Percentiles rank a stretch among this genome's conserved stretches.
Evolutionary conservation across 2,113 vertebrate genomes (phyloP).

Genomic region (Nesoenas mayeri): DNA sequence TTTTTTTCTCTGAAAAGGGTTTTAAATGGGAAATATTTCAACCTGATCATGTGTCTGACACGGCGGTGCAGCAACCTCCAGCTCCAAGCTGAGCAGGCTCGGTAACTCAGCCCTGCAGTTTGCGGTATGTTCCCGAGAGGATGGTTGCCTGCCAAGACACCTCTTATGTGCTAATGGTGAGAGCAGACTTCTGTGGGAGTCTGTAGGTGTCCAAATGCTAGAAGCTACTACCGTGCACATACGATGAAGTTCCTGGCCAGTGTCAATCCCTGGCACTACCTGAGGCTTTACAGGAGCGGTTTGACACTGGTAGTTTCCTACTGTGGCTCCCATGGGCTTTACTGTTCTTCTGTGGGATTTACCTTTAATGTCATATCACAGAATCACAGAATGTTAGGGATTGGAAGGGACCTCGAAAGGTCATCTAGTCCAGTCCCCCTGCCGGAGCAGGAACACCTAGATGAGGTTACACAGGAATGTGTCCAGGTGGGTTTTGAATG

Average conservation of each 20-base stretch:
- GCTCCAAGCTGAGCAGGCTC: not conserved
- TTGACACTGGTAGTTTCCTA: not conserved
- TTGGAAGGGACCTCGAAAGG: no score
- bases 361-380: not conserved
- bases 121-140: rapidly evolving
- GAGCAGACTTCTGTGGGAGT: not conserved
- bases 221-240: not conserved
- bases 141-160: not conserved
- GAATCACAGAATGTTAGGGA: no score
- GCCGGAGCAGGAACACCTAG: no score
- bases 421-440: no score
- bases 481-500: no score
- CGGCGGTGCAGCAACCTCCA: rapidly evolving
- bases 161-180: not conserved
- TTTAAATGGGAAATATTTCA: not conserved
- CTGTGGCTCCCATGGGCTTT: not conserved
- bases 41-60: rapidly evolving
- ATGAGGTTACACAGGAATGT: no score
- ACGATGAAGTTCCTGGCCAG: not conserved
- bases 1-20: not conserved
- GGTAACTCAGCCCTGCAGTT: not conserved
- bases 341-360: not conserved
- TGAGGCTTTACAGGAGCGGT: not conserved
- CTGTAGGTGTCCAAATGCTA: not conserved
- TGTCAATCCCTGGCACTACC: not conserved